These are phyloP conservation scores for Dipus sagitta DNA, from an alignment of 2,797 vertebrate genomes.

Conservation along the genomic window DNA sequence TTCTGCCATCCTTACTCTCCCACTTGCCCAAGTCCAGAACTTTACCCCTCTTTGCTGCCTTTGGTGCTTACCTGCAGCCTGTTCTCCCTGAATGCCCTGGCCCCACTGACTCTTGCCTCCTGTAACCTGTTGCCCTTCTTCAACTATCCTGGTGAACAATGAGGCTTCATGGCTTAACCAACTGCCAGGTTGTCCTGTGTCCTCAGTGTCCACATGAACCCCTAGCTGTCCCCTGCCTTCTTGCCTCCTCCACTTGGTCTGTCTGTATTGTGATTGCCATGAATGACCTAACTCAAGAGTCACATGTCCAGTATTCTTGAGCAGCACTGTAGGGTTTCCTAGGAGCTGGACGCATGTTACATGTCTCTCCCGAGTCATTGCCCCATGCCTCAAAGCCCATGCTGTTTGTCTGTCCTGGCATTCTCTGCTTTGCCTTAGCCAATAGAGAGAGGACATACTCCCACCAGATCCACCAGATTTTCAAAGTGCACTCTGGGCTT, in stretches of 20 bases:
- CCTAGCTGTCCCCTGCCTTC: background rate
- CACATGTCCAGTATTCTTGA: background rate
- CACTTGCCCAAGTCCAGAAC: background rate
- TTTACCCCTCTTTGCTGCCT: background rate
- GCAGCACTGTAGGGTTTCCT: background rate
- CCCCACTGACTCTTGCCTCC: background rate
- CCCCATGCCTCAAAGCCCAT: background rate
- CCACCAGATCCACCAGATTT: background rate
- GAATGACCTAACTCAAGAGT: background rate
- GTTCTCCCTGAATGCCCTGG: background rate
- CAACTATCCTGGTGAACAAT: background rate
- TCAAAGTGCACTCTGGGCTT: background rate
- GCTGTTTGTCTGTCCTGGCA: background rate
- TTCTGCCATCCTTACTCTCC: background rate
- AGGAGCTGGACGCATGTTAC: background rate
- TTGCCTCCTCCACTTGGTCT: background rate
- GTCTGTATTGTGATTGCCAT: background rate
- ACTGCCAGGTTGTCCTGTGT: background rate
- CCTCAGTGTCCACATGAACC: background rate
- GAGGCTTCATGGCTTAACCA: background rate
- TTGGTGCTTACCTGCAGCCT: background rate
- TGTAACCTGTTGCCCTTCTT: background rate
- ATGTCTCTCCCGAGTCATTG: background rate
- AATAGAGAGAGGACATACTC: background rate
- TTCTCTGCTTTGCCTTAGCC: background rate